Percentiles rank a stretch among this genome's conserved stretches.
These are phyloP conservation scores for Aphelenchoides bicaudatus DNA, from an alignment of 2,888 invertebrate genomes.

Conservation along the genomic window DNA sequence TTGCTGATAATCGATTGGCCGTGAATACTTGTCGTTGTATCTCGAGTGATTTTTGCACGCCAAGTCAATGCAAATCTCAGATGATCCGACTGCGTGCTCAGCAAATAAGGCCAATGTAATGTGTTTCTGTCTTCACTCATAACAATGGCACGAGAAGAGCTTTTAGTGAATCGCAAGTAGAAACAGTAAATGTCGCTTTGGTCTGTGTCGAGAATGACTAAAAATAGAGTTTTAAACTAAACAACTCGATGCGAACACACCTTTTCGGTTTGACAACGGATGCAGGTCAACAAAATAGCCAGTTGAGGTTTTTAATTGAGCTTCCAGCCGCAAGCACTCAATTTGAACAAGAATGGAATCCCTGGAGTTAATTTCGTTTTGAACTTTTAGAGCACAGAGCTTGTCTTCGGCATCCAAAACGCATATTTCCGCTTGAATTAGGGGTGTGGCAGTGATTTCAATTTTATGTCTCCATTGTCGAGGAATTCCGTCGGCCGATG, in stretches of 20 bases:
- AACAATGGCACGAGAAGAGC: neutral
- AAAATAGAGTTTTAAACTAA: neutral
- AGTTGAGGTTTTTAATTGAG: neutral
- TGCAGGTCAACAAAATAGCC: slow-evolving; percentile 1
- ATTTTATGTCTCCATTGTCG: slow-evolving; percentile 32
- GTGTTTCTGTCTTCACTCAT: neutral
- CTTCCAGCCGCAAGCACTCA: slow-evolving; percentile 10
- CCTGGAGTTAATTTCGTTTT: slow-evolving; percentile 31
- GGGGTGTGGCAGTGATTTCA: slow-evolving; percentile 2
- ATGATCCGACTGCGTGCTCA: slow-evolving; percentile 14
- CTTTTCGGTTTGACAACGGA: slow-evolving; percentile 20
- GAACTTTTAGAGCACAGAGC: slow-evolving; percentile 33
- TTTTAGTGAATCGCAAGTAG: slow-evolving; percentile 11
- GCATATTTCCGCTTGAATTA: slow-evolving; percentile 22
- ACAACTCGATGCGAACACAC: slow-evolving; percentile 4
- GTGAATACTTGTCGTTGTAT: slow-evolving; percentile 36
- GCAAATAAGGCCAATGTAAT: neutral
- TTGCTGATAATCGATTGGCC: slow-evolving; percentile 24
- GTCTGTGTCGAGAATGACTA: slow-evolving; percentile 28
- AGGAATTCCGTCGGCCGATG: slow-evolving; percentile 19
- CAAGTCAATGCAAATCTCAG: slow-evolving; percentile 41
- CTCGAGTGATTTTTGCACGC: slow-evolving; percentile 45
- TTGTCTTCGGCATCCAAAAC: slow-evolving; percentile 30
- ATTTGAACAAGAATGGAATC: slow-evolving; percentile 30
- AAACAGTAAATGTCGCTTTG: slow-evolving; percentile 28